These are phyloP conservation scores for Glaucomys volans DNA, from an alignment of 2,113 vertebrate species.

Conservation along the genomic window DNA sequence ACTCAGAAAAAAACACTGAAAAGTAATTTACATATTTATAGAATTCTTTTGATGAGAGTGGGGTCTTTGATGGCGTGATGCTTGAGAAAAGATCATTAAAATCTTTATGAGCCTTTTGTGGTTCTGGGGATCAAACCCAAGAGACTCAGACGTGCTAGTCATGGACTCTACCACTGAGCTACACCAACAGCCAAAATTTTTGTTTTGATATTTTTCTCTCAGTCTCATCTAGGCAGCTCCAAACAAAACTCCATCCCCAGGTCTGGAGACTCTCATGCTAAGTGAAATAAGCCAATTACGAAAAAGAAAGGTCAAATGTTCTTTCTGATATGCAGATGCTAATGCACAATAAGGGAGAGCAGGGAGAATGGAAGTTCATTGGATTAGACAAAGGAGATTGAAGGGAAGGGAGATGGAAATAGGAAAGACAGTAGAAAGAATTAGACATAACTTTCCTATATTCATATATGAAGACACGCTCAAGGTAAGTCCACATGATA, in stretches of 20 bases:
- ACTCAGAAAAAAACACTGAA: not conserved
- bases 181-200: not conserved
- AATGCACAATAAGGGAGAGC: no score
- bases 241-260: not conserved
- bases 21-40: not conserved
- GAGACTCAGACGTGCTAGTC: not conserved
- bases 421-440: no score
- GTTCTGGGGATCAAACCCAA: not conserved
- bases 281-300: no score
- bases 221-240: not conserved
- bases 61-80: not conserved
- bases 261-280: no score
- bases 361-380: no score
- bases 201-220: not conserved
- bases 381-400: no score
- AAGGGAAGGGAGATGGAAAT: no score
- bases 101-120: not conserved
- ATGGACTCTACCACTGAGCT: not conserved
- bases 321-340: no score
- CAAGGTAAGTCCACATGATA: no score
- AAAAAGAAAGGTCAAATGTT: no score
- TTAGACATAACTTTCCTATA: no score
- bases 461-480: no score
- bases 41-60: not conserved
- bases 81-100: not conserved